Evolutionary conservation across 2,888 invertebrate genomes (phyloP), one percentile per base, ranked within the genome.

Genomic region (Ophion costatus): DNA sequence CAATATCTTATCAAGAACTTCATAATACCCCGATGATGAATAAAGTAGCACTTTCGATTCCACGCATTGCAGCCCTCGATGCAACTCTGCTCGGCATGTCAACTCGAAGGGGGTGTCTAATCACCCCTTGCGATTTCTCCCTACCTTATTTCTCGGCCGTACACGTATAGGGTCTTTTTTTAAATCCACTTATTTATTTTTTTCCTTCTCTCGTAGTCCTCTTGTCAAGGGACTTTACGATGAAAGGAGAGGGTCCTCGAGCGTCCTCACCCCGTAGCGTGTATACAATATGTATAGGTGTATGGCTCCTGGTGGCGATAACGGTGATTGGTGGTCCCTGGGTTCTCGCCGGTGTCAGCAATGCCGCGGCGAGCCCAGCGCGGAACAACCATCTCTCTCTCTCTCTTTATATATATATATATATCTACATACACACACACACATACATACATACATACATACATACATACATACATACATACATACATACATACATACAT

Each of bases 281-380:
- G 71, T 79, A 56, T 85, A 80, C 24, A 69, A 74, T 78, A 81
- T 67, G 64, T 61, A 74, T 67, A 24, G 17, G 85, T 79, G 81
- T 59, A 42, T 42, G 22, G 22, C 14, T 66, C 56, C 51, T 17
- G 51, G 51, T 51, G 84, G 86, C 84, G 88, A 90, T 90, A 89
- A 89, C 88, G 87, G 87, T 89, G 89, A 89, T 89, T 89, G 88
- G 89, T 89, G 87, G 86, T 84, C 84, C 86, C 77, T 33, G 42
- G 38, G 45, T 80, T 76, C 73, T 78, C 70, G 76, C 56, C 71
- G 87, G 84, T 82, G 87, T 79, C 56, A 77, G 63, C 61, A 73
- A 79, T 63, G 63, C 79, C 24, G 17, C 51, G n/a, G 17, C 51
- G 51, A 42, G 7, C 56, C 63, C 33, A 56, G 70, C 33, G 20